A percentile compares a stretch with the other conserved stretches of the same genome.
Evolutionary conservation across 2,888 invertebrate species (phyloP).

Genomic region (Carcina quercana): DNA sequence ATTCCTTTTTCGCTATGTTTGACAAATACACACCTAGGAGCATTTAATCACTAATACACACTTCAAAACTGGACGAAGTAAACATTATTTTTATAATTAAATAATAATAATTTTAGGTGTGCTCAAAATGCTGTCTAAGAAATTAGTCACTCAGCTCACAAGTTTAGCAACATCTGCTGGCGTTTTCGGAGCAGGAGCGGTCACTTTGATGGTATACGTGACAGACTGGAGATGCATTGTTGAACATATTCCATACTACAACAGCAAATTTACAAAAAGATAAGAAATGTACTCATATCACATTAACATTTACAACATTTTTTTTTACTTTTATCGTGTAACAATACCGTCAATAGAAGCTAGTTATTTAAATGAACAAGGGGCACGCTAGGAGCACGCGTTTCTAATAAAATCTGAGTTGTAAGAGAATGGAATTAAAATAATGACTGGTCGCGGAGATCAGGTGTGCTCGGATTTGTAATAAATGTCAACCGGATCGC

Average conservation of each 20-base stretch:
- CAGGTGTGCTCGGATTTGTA: slow-evolving; percentile 69
- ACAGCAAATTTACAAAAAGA: slow-evolving; percentile 73
- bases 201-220: slow-evolving; percentile 74
- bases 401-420: slow-evolving; percentile 33
- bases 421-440: slow-evolving; percentile 47
- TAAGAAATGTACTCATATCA: slow-evolving; percentile 16
- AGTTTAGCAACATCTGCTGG: slow-evolving; percentile 56
- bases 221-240: slow-evolving; percentile 85
- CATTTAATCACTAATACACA: too few species aligned
- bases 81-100: too few species aligned
- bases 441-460: slow-evolving; percentile 59
- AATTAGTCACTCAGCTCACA: not conserved
- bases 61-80: too few species aligned
- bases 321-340: not conserved
- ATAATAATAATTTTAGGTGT: too few species aligned
- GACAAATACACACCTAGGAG: too few species aligned
- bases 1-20: too few species aligned
- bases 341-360: slow-evolving; percentile 14
- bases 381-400: slow-evolving; percentile 35
- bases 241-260: slow-evolving; percentile 82
- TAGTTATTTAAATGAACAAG: slow-evolving; percentile 22
- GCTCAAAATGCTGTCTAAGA: too few species aligned
- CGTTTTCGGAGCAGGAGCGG: slow-evolving; percentile 74
- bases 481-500: slow-evolving; percentile 58
- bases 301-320: slow-evolving; percentile 1